These are phyloP conservation scores for Platichthys stellatus DNA, from an alignment of 2,113 vertebrate genomes.

Conservation along the genomic window DNA sequence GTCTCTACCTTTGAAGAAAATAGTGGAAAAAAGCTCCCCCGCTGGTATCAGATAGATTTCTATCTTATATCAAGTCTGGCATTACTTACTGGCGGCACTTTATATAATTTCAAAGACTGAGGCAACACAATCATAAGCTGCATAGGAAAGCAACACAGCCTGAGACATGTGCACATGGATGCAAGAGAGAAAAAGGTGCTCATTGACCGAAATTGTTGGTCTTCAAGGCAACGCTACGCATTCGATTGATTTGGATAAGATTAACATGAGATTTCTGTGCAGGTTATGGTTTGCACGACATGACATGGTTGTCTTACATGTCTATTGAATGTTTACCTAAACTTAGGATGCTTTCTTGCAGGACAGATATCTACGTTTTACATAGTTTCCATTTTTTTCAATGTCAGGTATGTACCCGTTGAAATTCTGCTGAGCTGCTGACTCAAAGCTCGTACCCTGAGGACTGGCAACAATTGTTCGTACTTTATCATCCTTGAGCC, in stretches of 20 bases:
- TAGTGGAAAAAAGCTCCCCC: constrained; percentile 35
- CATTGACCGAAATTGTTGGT: constrained; percentile 26
- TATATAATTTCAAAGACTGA: constrained; percentile 72
- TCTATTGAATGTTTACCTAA: neutral
- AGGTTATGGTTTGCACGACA: neutral
- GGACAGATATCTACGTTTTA: too few species aligned
- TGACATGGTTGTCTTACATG: neutral
- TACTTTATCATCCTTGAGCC: constrained; percentile 29
- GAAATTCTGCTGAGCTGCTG: constrained; percentile 17
- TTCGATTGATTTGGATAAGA: constrained; percentile 24
- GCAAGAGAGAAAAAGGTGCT: constrained; percentile 17
- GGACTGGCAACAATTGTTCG: constrained; percentile 32
- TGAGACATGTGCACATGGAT: constrained; percentile 33
- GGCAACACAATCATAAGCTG: constrained; percentile 61
- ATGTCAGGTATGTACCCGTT: neutral
- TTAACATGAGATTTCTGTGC: constrained; percentile 13
- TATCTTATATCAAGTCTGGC: constrained; percentile 65
- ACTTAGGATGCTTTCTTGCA: neutral
- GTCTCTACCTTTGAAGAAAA: constrained; percentile 69
- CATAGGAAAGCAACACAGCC: constrained; percentile 45
- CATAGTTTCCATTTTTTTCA: neutral
- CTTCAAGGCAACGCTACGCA: neutral
- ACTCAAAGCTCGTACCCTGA: constrained; percentile 38
- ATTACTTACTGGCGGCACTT: constrained; percentile 55
- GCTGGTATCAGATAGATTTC: constrained; percentile 62